Base-by-base conservation (phyloP, 2,888 invertebrate genomes). In the Lacanobia oleracea region DNA sequence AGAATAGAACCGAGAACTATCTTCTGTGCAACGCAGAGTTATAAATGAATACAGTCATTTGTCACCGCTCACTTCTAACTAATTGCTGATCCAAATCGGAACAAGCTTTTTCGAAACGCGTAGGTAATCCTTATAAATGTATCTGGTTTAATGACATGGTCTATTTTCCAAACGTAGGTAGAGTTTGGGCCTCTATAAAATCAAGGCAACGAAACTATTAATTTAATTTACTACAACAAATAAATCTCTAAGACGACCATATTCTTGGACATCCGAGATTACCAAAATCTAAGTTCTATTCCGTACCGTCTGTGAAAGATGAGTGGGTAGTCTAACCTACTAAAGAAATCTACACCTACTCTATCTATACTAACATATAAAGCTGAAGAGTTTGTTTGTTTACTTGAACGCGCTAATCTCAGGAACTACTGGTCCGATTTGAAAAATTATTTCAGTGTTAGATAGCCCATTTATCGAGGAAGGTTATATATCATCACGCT, bases 31-130 rank as follows among this genome's bases (percentile, higher is more conserved):
- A 6, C 18, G 37, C 54, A 33, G 33, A 33, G 1, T 9, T 57
- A 21, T 40, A 40, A 21, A 40, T 21, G 12, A 12, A 23, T 6
- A 8, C 57, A 21, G 48, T 48, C 6, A 56, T 77, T 59, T 45
- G 12, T 63, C 57, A 72, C 8, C 72, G 79, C 72, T 72, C 72
- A 79, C 75, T 23, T 27, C 54, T 78, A 50, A 23, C 3, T 43
- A 51, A 40, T 56, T 43, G 23, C 16, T 77, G 9, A 18, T 51
- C 33, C 23, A 23, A 69, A 67, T 57, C 10, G 54, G 23, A 70
- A 74, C 33, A 53, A 72, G 3, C 18, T 8, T 45, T 61, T 50
- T 72, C 43, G 6, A 56, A 50, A 67, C 21, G 16, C 45, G 23
- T 45, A 33, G 16, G 3, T 0, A 16, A 59, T 59, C 45, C 23